Evolutionary conservation across 2,888 invertebrate genomes (phyloP).

Genomic region (Tromatobia lineatoria): DNA sequence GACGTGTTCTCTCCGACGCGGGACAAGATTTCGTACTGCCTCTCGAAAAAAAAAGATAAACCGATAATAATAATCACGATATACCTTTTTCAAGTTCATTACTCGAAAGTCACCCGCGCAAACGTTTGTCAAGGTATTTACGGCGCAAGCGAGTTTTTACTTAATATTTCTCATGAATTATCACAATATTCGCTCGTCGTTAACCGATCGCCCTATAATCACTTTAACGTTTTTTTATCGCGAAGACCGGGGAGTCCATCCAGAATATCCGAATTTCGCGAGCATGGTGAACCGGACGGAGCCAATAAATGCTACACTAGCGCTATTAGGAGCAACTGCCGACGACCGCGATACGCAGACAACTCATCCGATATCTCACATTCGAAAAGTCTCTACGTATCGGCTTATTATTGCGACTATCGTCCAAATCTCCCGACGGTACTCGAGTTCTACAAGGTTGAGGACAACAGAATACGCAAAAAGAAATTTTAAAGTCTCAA

Average conservation of each 20-base stretch:
- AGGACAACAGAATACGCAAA: slow-evolving; percentile 11
- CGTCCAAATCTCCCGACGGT: slow-evolving; percentile 24
- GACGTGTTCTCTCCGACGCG: slow-evolving; percentile 73
- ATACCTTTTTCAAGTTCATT: slow-evolving; percentile 18
- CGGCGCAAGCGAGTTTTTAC: slow-evolving; percentile 35
- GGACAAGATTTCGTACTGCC: slow-evolving; percentile 36
- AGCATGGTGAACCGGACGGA: slow-evolving; percentile 14
- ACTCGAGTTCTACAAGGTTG: slow-evolving; percentile 23
- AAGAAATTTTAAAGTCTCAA: slow-evolving; percentile 6
- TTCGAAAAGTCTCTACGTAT: slow-evolving; percentile 4
- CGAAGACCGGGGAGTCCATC: neutral
- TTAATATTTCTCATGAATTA: slow-evolving; percentile 61
- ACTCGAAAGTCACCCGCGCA: slow-evolving; percentile 28
- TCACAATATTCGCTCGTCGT: slow-evolving; percentile 65
- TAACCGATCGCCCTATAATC: slow-evolving; percentile 28
- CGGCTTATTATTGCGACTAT: neutral
- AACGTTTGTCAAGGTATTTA: slow-evolving; percentile 40
- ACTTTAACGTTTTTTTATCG: slow-evolving; percentile 17
- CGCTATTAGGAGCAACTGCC: neutral
- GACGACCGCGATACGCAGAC: neutral
- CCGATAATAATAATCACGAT: neutral
- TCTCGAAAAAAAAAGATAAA: neutral
- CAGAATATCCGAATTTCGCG: slow-evolving; percentile 11
- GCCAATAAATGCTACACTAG: neutral
- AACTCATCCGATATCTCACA: slow-evolving; percentile 25